phyloP scores from a whole-genome alignment of 1,140 invertebrate genomes.

The Colletes gigas region DNA sequence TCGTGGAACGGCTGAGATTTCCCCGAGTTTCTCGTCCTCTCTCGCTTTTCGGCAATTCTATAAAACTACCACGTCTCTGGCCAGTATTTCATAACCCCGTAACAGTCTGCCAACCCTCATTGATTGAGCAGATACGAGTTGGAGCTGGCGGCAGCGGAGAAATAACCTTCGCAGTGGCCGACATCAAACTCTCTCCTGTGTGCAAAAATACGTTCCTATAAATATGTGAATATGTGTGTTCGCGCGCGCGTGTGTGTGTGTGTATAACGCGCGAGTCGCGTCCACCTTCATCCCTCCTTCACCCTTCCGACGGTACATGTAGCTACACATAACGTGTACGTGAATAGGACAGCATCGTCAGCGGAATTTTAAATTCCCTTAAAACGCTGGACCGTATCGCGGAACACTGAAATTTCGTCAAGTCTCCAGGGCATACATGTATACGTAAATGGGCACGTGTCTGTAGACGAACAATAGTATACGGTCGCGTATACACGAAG shows the following conservation, averaged over 20 bases:
- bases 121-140: slow-evolving; percentile 69
- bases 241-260: not conserved
- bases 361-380: slow-evolving; percentile 70
- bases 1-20: slow-evolving; percentile 29
- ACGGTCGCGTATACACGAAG: not conserved
- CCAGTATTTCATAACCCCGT: slow-evolving; percentile 67
- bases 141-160: slow-evolving; percentile 41
- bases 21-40: too few relatives aligned
- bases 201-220: slow-evolving; percentile 32
- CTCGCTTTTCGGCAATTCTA: slow-evolving; percentile 42
- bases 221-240: not conserved
- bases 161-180: slow-evolving; percentile 60
- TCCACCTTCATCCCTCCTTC: not conserved
- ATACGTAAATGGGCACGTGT: not conserved
- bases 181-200: slow-evolving; percentile 28
- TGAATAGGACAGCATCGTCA: slow-evolving; percentile 56
- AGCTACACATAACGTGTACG: slow-evolving; percentile 49
- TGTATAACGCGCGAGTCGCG: not conserved
- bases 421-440: slow-evolving; percentile 24
- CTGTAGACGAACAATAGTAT: not conserved
- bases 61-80: slow-evolving; percentile 58
- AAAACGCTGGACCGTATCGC: slow-evolving; percentile 51
- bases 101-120: slow-evolving; percentile 68
- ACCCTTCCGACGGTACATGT: slow-evolving; percentile 3
- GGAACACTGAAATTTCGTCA: slow-evolving; percentile 54